Base-by-base conservation (phyloP, 2,113 vertebrate species). In the Antennarius striatus region DNA sequence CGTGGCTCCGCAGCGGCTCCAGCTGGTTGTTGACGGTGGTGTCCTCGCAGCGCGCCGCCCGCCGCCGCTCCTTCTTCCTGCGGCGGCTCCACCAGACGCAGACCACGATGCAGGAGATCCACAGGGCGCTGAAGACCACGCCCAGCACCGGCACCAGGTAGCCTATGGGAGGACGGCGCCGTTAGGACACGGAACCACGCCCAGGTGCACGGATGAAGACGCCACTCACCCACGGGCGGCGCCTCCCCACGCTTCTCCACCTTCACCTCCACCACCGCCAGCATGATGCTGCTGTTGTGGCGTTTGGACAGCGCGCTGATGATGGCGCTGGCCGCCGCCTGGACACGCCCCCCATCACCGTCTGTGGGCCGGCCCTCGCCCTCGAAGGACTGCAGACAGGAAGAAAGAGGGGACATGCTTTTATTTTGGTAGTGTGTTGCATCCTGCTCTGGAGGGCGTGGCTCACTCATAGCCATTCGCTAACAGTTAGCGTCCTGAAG, bases 1-100 rank as follows among this genome's bases (percentile, higher is more conserved):
- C 78, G 70, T 91, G 88, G 70, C 93, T 90, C 68, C 94, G 94
- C 56, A 95, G 91, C 9, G 94, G 93, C 0, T 94, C 95, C 91
- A 95, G 94, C 81, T 95, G 95, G 91, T 99, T 98, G 91, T 98
- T 99, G 79, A 94, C 81, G 43, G 92, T 91, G 29, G 94, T 92
- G 52, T 96, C 96, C 62, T 91, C 91, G 0, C 91, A 54, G 0
- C 88, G 77, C 56, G 89, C 54, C 71, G 90, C 88, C 86, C 95
- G 90, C 84, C 96, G 94, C 22, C 95, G 87, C 73, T 93, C 94
- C 95, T 98, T 98, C 93, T 96, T 95, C 71, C 96, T 93, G 75
- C 96, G 97, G 53, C 95, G 93, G 3, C 92, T 96, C 96, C 96
- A 98, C 94, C 95, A 97, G 9, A 97, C 88, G 0, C 96, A 98